Percentiles rank a stretch among this genome's conserved stretches.
These are phyloP conservation scores for Setipinna tenuifilis DNA, from an alignment of 2,797 vertebrate species.

Conservation along the genomic window DNA sequence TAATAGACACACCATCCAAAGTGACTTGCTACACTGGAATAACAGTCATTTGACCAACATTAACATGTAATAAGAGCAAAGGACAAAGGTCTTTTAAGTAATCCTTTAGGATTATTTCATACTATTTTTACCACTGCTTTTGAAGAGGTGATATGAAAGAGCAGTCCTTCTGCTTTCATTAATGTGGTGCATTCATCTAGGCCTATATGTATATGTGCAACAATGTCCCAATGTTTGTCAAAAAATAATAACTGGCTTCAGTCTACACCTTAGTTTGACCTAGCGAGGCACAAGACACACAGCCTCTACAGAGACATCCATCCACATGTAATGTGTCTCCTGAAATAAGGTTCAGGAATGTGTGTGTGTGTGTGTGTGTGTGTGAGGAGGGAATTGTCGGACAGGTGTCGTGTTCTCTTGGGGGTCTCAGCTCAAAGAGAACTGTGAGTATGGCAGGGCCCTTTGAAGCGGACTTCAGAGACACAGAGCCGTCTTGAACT, in stretches of 20 bases:
- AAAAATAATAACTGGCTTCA: too few species aligned
- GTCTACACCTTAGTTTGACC: too few species aligned
- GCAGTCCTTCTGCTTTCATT: too few species aligned
- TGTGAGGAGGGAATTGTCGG: background rate
- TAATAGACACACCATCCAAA: too few species aligned
- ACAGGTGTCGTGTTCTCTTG: constrained; percentile 14
- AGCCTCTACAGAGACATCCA: background rate
- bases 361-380: constrained; percentile 9
- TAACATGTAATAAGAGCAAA: background rate
- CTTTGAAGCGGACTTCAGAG: constrained; percentile 39
- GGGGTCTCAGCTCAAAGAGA: background rate
- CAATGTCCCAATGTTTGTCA: too few species aligned
- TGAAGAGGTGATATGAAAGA: too few species aligned
- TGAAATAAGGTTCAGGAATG: background rate
- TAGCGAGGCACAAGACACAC: background rate
- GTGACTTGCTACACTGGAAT: too few species aligned
- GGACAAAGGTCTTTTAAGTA: background rate
- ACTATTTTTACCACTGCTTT: background rate
- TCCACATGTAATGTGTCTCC: background rate
- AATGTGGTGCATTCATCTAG: too few species aligned
- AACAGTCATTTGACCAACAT: too few species aligned
- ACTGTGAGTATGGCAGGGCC: background rate
- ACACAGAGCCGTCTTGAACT: constrained; percentile 23
- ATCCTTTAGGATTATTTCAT: background rate
- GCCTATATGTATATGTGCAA: too few species aligned